A percentile compares a stretch with the other conserved stretches of the same genome.
Evolutionary conservation across 1,140 invertebrate species (phyloP).

Genomic region (Cheumatopsyche charites): DNA sequence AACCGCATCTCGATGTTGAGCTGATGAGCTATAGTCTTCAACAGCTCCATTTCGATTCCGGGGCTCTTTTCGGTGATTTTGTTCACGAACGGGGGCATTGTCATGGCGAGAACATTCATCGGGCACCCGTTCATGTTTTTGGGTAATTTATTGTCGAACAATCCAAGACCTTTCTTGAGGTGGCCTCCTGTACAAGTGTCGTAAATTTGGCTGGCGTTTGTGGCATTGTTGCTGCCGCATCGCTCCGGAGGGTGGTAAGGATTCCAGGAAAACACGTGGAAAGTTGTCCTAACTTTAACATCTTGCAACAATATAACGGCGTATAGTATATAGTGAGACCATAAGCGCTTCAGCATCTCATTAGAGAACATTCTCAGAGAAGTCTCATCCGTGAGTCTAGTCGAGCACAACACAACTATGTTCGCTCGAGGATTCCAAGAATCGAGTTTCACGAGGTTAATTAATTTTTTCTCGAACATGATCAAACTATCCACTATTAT

Average conservation of each 20-base stretch:
- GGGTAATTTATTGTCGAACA: conserved; percentile 53
- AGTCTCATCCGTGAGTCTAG: conserved; percentile 39
- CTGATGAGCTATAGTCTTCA: conserved; percentile 49
- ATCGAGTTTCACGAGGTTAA: conserved; percentile 49
- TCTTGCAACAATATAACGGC: conserved; percentile 51
- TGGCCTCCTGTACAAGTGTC: conserved; percentile 52
- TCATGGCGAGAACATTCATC: conserved; percentile 52
- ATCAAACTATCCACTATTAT: conserved; percentile 51
- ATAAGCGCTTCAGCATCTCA: conserved; percentile 52
- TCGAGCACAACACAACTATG: conserved; percentile 52
- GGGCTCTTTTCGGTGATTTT: conserved; percentile 43
- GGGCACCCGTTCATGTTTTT: conserved; percentile 52
- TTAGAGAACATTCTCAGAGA: conserved; percentile 47
- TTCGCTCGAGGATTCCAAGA: conserved; percentile 55
- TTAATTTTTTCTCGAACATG: conserved; percentile 51
- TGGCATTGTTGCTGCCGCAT: conserved; percentile 53
- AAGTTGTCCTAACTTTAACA: conserved; percentile 48
- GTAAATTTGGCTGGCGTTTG: conserved; percentile 49
- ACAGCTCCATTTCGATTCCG: conserved; percentile 52
- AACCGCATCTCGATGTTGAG: conserved; percentile 51
- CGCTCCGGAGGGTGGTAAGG: conserved; percentile 55
- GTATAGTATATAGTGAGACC: conserved; percentile 52
- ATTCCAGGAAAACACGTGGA: conserved; percentile 53
- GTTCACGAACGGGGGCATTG: conserved; percentile 55
- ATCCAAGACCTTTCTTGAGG: conserved; percentile 45